These are phyloP conservation scores for Boloria selene DNA, from an alignment of 2,888 invertebrate species.

Conservation along the genomic window DNA sequence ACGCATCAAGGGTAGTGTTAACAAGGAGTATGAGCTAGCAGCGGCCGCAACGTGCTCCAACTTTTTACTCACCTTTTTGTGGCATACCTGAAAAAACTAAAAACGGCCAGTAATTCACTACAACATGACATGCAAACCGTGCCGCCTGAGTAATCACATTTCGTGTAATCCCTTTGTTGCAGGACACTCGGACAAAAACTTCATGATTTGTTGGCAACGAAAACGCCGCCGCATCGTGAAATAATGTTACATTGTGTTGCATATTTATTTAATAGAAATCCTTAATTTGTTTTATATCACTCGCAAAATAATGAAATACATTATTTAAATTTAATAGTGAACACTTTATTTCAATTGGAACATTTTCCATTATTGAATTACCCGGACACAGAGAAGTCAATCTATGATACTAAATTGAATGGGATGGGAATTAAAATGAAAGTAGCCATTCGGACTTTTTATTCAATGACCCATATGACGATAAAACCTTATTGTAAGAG, in stretches of 20 bases:
- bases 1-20: constrained; percentile 51
- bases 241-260: constrained; percentile 1
- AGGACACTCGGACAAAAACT: constrained; percentile 59
- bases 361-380: constrained; percentile 29
- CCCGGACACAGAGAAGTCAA: constrained; percentile 28
- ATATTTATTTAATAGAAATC: neutral
- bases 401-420: constrained; percentile 38
- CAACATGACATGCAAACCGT: constrained; percentile 68
- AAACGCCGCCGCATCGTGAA: constrained; percentile 32
- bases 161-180: constrained; percentile 72
- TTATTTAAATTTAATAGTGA: constrained; percentile 8
- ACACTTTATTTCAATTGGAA: constrained; percentile 25
- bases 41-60: constrained; percentile 55
- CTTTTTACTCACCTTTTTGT: constrained; percentile 68
- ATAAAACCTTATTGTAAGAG: constrained; percentile 40
- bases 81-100: constrained; percentile 61
- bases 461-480: constrained; percentile 40
- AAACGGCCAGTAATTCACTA: constrained; percentile 64
- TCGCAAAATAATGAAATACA: neutral
- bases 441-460: constrained; percentile 39
- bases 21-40: constrained; percentile 65
- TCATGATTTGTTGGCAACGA: constrained; percentile 57
- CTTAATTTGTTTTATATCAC: constrained; percentile 1
- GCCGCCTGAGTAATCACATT: constrained; percentile 75
- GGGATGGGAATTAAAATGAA: constrained; percentile 40